Conservation (phyloP, 2,797 vertebrate genomes). For the Rhinoraja longicauda region DNA sequence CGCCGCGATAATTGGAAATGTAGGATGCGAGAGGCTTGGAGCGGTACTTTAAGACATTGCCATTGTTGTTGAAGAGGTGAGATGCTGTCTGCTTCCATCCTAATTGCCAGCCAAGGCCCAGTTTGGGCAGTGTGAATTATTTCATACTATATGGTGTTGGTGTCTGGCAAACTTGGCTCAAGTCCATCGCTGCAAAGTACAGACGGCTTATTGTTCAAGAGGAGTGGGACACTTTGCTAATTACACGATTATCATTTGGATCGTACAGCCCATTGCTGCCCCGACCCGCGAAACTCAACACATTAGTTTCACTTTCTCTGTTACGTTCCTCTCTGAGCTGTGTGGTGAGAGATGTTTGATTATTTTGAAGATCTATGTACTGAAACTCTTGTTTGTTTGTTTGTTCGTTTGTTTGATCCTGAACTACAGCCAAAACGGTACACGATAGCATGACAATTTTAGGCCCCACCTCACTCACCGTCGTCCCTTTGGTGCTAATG, state of each 20-base stretch:
- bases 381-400: no score
- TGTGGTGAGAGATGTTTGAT: not conserved
- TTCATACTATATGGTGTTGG: constrained; percentile 23
- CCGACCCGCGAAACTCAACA: not conserved
- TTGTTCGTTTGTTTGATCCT: no score
- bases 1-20: not conserved
- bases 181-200: not conserved
- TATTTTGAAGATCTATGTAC: no score
- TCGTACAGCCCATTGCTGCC: not conserved
- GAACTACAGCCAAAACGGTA: no score
- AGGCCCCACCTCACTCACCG: no score
- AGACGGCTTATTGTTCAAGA: constrained; percentile 13
- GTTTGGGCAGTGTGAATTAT: constrained; percentile 26
- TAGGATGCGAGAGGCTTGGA: constrained; percentile 18
- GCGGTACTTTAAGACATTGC: constrained; percentile 12
- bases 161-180: constrained; percentile 8
- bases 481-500: no score
- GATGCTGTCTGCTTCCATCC: not conserved
- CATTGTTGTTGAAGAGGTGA: constrained; percentile 14
- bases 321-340: not conserved
- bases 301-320: constrained; percentile 29
- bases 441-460: no score
- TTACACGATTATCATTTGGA: constrained; percentile 34
- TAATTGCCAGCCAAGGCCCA: not conserved
- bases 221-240: constrained; percentile 30